A percentile compares a stretch with the other conserved stretches of the same genome.
Conservation (phyloP, 2,888 invertebrate genomes). For the Chrysina gloriosa region DNA sequence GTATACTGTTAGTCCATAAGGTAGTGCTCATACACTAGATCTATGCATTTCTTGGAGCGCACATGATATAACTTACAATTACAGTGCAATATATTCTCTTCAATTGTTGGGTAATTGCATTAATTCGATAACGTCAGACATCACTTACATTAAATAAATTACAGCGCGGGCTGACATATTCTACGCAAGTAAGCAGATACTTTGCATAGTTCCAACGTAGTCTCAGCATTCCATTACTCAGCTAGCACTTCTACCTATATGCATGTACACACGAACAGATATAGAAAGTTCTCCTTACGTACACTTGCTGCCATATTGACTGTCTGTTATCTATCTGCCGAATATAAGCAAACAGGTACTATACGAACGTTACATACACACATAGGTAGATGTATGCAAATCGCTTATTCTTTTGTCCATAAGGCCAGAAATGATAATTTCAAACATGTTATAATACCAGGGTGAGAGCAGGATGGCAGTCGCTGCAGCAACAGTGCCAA, state of each 20-base stretch:
- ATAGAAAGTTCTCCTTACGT: neutral
- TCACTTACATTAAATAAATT: neutral
- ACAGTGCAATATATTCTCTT: too few relatives aligned
- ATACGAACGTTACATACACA: neutral
- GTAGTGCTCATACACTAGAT: too few relatives aligned
- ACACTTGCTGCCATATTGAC: neutral
- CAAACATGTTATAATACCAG: slow-evolving; percentile 1
- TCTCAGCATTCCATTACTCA: neutral
- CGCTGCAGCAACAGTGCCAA: neutral
- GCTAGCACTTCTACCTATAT: neutral
- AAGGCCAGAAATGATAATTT: neutral
- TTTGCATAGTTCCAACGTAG: neutral
- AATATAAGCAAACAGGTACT: neutral
- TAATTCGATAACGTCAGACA: too few relatives aligned
- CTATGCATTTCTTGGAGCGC: too few relatives aligned
- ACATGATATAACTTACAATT: too few relatives aligned
- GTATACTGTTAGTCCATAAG: too few relatives aligned
- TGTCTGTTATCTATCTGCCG: slow-evolving; percentile 5
- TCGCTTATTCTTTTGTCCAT: slow-evolving; percentile 4
- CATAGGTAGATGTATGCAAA: slow-evolving; percentile 6
- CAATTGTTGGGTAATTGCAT: too few relatives aligned
- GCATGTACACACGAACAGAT: neutral
- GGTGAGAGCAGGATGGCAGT: neutral
- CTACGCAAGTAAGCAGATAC: neutral
- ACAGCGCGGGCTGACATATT: neutral